Base-by-base conservation (phyloP, 2,797 vertebrate species). In the Sitta carolinensis region DNA sequence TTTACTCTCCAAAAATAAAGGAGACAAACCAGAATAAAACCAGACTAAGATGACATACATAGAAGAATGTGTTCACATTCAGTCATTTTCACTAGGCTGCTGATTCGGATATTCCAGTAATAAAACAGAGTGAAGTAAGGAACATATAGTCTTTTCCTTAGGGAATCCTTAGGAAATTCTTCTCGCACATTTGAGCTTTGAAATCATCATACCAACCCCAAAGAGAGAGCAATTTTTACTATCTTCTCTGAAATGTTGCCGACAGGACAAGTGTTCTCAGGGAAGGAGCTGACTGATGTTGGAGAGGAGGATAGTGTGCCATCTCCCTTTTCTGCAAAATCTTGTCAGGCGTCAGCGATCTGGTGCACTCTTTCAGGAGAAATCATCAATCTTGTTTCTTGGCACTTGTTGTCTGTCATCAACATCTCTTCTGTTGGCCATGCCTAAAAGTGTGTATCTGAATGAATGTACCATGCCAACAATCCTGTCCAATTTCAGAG, bases 321-420 rank as follows among this genome's bases (percentile, higher is more conserved):
- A 93, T 92, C 55, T 89, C 75, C 72, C 67, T 66, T 82, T 86
- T 79, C 83, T 95, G 85, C 54, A 81, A 47, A 90, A 47, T 26
- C 93, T 88, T 90, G 62, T 82, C 91, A 94, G 91, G 52, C 82
- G 17, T 94, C 82, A 94, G 69, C 69, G 95, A 75, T 95, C 91
- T 94, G 48, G 43, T 94, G 77, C 48, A 50, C 69, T 94, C 48
- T 90, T 85, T 91, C 77, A 75, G 83, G 36, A 91, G 34, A 51
- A 83, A 47, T 69, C 93, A 62, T 96, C 85, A 94, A 88, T 96
- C 76, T 90, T 86, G 36, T 86, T 86, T 96, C 74, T 93, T 96
- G 91, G 90, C 93, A 69, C 66, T 95, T 58, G 42, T 55, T 1
- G 0, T 84, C 91, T 96, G 93, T 96, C 96, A 94, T 94, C 94